These are phyloP conservation scores for Diaperis boleti DNA, from an alignment of 2,888 invertebrate species.

Conservation along the genomic window DNA sequence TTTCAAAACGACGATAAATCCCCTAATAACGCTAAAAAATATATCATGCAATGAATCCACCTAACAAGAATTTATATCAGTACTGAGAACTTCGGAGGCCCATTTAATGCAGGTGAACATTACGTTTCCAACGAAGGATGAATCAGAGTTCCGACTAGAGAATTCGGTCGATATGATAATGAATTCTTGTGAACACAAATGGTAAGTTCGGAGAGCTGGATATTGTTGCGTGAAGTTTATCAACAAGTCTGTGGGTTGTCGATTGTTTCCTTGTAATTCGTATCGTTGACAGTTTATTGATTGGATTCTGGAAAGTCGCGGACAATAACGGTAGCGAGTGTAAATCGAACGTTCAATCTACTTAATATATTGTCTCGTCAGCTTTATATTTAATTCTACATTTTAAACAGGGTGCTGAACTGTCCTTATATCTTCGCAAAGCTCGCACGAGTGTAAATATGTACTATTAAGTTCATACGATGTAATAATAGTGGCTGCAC, in stretches of 20 bases:
- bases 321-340: background rate
- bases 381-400: no score
- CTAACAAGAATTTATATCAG: background rate
- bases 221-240: background rate
- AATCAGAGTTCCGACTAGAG: conserved; percentile 13
- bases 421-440: no score
- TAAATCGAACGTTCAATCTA: no score
- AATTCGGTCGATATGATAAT: conserved; percentile 1
- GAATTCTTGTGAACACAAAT: background rate
- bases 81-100: no score
- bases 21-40: background rate
- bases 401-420: no score
- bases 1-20: conserved; percentile 6
- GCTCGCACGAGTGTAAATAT: no score
- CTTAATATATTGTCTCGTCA: background rate
- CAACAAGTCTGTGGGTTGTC: background rate
- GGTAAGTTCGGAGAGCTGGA: background rate
- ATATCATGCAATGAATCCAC: no score
- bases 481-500: no score
- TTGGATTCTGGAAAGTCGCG: background rate
- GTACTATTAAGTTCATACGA: no score
- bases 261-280: conserved; percentile 4
- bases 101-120: conserved; percentile 5
- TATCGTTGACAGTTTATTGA: conserved; percentile 1
- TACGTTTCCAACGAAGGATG: conserved; percentile 2